phyloP scores from a whole-genome alignment of 2,797 vertebrate genomes.

The Esox lucius region DNA sequence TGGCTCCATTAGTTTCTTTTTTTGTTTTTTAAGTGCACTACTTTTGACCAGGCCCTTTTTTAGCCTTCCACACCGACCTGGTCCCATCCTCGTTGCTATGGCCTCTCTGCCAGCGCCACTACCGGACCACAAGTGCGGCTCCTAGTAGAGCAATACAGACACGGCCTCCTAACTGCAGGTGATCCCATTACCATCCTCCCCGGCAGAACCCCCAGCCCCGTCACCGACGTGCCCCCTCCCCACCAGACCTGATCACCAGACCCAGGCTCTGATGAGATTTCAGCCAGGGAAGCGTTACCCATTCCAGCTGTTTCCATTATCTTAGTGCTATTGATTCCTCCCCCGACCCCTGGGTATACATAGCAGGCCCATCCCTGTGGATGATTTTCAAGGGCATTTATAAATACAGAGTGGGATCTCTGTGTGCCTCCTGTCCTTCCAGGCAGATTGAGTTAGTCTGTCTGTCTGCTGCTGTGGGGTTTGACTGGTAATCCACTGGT shows the following conservation, averaged over 20 bases:
- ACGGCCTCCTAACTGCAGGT: background rate
- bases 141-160: constrained; percentile 15
- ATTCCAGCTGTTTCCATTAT: constrained; percentile 65
- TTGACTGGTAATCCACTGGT: background rate
- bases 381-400: constrained; percentile 69
- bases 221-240: background rate
- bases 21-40: too few species aligned
- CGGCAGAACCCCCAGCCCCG: too few species aligned
- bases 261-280: constrained; percentile 50
- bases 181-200: constrained; percentile 2
- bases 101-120: too few species aligned
- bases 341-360: constrained; percentile 37
- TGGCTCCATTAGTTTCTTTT: constrained; percentile 14
- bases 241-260: constrained; percentile 15
- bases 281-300: constrained; percentile 45
- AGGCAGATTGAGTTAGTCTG: background rate
- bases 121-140: too few species aligned
- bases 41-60: background rate
- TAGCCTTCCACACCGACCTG: background rate
- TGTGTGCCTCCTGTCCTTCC: constrained; percentile 20
- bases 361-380: constrained; percentile 48
- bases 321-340: constrained; percentile 66
- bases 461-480: background rate
- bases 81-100: background rate
- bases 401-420: constrained; percentile 50